These are phyloP conservation scores for Drosophila triauraria DNA, from an alignment of 1,140 invertebrate species.

Conservation along the genomic window DNA sequence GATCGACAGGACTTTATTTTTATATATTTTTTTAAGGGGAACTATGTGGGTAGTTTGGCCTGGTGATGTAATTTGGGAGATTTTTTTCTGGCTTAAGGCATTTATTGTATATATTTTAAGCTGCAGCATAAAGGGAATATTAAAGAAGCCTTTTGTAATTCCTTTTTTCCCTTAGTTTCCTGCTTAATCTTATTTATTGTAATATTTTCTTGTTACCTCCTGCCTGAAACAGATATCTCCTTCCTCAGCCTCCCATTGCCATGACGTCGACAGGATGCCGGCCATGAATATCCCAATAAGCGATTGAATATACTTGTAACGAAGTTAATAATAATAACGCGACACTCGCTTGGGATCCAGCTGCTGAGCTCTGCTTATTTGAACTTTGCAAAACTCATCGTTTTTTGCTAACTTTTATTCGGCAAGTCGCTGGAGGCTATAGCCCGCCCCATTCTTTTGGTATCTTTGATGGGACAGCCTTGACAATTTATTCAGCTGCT, in stretches of 20 bases:
- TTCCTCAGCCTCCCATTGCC: background rate
- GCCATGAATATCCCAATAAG: slow-evolving; percentile 26
- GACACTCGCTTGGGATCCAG: slow-evolving; percentile 6
- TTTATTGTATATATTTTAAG: background rate
- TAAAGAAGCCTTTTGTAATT: background rate
- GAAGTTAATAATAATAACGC: slow-evolving; percentile 38
- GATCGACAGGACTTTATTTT: background rate
- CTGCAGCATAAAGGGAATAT: background rate
- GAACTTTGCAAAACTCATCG: slow-evolving; percentile 42
- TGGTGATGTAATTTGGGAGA: background rate
- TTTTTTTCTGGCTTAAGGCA: background rate
- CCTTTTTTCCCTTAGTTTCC: background rate
- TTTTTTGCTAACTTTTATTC: slow-evolving; percentile 43
- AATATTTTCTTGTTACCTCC: background rate
- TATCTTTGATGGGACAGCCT: slow-evolving; percentile 42
- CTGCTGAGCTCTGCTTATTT: slow-evolving; percentile 47
- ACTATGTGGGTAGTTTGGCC: background rate
- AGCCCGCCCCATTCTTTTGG: background rate
- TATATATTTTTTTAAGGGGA: background rate
- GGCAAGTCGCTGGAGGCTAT: slow-evolving; percentile 10
- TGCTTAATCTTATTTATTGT: no score
- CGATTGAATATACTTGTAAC: slow-evolving; percentile 36
- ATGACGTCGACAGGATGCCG: slow-evolving; percentile 4
- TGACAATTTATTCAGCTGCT: slow-evolving; percentile 49
- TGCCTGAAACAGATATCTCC: background rate